A percentile compares a stretch with the other conserved stretches of the same genome.
These are phyloP conservation scores for Noctua janthe DNA, from an alignment of 2,888 invertebrate species.

Conservation along the genomic window DNA sequence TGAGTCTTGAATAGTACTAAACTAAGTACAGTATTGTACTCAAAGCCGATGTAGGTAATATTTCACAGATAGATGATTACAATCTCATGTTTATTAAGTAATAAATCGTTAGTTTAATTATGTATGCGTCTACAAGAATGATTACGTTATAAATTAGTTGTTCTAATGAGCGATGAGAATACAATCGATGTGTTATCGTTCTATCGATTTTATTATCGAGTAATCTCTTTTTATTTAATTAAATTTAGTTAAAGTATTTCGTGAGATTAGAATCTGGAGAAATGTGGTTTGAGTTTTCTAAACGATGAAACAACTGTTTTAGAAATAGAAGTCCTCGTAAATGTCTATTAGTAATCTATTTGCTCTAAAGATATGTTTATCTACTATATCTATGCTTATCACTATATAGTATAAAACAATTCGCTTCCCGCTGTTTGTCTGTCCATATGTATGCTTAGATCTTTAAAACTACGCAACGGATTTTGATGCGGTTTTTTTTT, in stretches of 20 bases:
- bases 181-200: constrained; percentile 50
- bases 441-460: too few species aligned
- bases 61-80: constrained; percentile 63
- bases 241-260: constrained; percentile 9
- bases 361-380: neutral
- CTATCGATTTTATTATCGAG: constrained; percentile 21
- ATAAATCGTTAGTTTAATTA: constrained; percentile 63
- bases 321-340: neutral
- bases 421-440: too few species aligned
- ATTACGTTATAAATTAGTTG: constrained; percentile 60
- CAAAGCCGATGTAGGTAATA: constrained; percentile 49
- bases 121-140: constrained; percentile 60
- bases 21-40: constrained; percentile 31
- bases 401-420: too few species aligned
- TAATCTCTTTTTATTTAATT: constrained; percentile 30
- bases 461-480: too few species aligned
- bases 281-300: neutral
- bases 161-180: constrained; percentile 55
- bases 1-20: neutral
- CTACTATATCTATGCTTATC: neutral
- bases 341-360: neutral
- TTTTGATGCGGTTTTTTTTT: too few species aligned
- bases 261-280: constrained; percentile 30
- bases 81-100: constrained; percentile 65
- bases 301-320: neutral